Evolutionary conservation across 2,797 vertebrate species (phyloP).

Genomic region (Cuculus canorus): DNA sequence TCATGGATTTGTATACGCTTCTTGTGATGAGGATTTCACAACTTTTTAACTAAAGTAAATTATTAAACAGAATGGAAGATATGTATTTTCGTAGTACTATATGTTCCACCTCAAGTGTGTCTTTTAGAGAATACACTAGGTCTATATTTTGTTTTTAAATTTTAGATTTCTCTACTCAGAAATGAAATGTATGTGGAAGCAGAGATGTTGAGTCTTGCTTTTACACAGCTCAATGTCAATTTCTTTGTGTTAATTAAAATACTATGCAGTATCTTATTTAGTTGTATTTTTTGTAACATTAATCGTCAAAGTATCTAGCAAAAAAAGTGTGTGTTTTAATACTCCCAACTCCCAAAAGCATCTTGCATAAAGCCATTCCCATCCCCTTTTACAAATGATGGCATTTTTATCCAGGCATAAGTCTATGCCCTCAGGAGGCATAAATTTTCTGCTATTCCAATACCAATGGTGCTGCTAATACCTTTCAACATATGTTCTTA

Average conservation of each 20-base stretch:
- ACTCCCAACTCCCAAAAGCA: background rate
- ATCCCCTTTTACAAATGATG: background rate
- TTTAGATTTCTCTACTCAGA: slow-evolving; percentile 79
- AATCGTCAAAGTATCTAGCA: slow-evolving; percentile 59
- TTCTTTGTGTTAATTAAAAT: slow-evolving; percentile 71
- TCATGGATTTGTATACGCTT: slow-evolving; percentile 75
- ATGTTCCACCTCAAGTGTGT: slow-evolving; percentile 71
- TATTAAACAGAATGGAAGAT: slow-evolving; percentile 80
- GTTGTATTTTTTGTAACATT: slow-evolving; percentile 70
- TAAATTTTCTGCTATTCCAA: slow-evolving; percentile 74
- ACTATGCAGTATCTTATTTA: slow-evolving; percentile 77
- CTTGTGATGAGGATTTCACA: slow-evolving; percentile 72
- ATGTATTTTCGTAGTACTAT: slow-evolving; percentile 83
- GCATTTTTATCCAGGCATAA: slow-evolving; percentile 44
- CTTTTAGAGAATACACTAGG: slow-evolving; percentile 78
- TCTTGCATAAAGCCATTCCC: slow-evolving; percentile 31
- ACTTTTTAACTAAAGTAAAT: slow-evolving; percentile 83
- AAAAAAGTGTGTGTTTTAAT: slow-evolving; percentile 35
- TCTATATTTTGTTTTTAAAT: slow-evolving; percentile 79
- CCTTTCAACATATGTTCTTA: slow-evolving; percentile 72
- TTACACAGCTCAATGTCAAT: slow-evolving; percentile 56
- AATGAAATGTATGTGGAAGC: slow-evolving; percentile 71
- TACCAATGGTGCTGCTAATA: slow-evolving; percentile 88
- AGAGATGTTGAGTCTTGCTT: slow-evolving; percentile 60
- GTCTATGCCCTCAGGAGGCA: slow-evolving; percentile 37